Evolutionary conservation across 2,113 vertebrate species (phyloP), one percentile per base, ranked within the genome.

Genomic region (Daubentonia madagascariensis): DNA sequence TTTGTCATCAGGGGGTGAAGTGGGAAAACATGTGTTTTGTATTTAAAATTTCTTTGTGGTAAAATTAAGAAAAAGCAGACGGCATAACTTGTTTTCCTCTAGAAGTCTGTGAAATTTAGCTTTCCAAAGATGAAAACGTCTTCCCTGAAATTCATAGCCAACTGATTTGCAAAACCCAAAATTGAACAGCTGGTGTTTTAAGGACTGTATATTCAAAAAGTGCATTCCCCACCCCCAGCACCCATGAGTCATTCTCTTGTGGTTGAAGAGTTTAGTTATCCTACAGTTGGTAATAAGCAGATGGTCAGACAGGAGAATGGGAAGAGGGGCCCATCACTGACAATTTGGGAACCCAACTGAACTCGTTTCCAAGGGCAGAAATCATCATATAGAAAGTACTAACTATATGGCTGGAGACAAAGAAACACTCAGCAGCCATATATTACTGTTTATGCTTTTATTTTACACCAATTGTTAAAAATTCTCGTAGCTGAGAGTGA

Each of bases 151-250:
- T 96, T 96, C 87, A 93, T 52, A 96, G 95, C 89, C 89, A 97
- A 96, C 48, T 87, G 84, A 88, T 76, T 73, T 95, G 18, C 75
- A 95, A 93, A 91, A 76, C 35, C 87, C 65, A 18, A 87, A 95
- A 93, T 17, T 0, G 40, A 97, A 86, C 96, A 98, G 95, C 96
- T 97, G 98, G 91, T 96, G 87, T 97, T 97, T 97, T 95, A 96
- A 96, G 61, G 76, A 92, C 87, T 95, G 63, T 70, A 85, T 93
- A 95, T 97, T 96, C 65, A 76, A 75, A 92, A 96, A 91, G 30
- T 48, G 52, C 40, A 76, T 78, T 50, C 13, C 12, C 20, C 13
- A 17, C 37, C 14, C 45, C 63, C 50, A 73, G 78, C 84, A 93
- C 52, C 40, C 79, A 13, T 40, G 65, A 96, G 86, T 94, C 93